A percentile compares a stretch with the other conserved stretches of the same genome.
phyloP scores from a whole-genome alignment of 2,797 vertebrate species.

The Rousettus madagascariensis region DNA sequence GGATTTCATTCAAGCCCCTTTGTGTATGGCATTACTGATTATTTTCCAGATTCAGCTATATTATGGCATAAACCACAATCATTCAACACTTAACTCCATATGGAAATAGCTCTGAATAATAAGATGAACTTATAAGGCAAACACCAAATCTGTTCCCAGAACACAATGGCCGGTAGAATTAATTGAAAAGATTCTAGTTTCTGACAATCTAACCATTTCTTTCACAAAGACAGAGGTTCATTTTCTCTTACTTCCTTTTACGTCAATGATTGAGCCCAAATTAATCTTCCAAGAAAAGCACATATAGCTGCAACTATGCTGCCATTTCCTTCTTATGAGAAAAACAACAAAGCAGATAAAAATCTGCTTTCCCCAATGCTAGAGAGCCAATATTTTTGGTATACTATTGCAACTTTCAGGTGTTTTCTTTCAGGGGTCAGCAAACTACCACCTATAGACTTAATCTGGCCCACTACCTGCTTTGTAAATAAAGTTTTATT shows the following conservation, averaged over 20 bases:
- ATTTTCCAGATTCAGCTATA: neutral
- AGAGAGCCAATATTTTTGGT: fast-evolving
- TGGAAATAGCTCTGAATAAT: neutral
- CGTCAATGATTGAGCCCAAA: conserved; percentile 12
- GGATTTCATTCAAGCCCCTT: neutral
- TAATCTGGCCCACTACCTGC: neutral
- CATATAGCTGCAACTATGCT: neutral
- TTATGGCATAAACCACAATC: neutral
- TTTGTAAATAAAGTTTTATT: conserved; percentile 66
- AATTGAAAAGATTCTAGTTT: conserved; percentile 29
- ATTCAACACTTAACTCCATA: neutral
- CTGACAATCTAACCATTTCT: conserved; percentile 38
- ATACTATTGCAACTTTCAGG: neutral
- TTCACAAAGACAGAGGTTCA: conserved; percentile 36
- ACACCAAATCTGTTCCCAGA: neutral
- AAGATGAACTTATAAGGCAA: neutral
- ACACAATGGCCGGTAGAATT: neutral
- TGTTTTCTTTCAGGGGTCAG: neutral
- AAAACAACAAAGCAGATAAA: conserved; percentile 12
- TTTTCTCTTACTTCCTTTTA: conserved; percentile 57
- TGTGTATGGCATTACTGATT: neutral
- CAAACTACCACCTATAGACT: neutral
- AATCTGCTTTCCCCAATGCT: neutral
- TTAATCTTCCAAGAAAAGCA: conserved; percentile 52
- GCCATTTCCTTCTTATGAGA: neutral